Base-by-base conservation (phyloP, 1,140 invertebrate genomes). In the Drosophila watanabei region DNA sequence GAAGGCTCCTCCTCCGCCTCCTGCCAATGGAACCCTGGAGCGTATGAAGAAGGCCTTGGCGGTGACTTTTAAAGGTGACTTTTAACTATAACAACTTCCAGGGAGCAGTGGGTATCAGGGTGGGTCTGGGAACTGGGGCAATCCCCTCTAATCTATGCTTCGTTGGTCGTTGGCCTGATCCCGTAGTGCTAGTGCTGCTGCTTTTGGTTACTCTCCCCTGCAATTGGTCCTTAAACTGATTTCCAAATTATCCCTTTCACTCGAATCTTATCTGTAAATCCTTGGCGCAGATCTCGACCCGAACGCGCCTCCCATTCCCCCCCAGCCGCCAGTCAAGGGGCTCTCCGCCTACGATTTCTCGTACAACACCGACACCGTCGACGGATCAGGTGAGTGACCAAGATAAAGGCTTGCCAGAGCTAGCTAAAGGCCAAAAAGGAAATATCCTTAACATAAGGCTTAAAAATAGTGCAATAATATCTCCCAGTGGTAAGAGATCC, bases 1-100 rank as follows among this genome's bases (percentile, higher is more conserved):
- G 48, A 52, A 52, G 54, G 88, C n/a, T 9, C 46, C 20, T 28
- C 16, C 39, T 41, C 16, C 41, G 18, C 20, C 46, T 16, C 32
- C 54, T 18, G 59, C 24, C n/a, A 57, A 43, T 32, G 39, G 72
- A n/a, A 80, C 78, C 11, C 30, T 92, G 73, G 82, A 79, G 64
- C 79, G 71, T 18, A 68, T 73, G 14, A 88, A 71, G 61, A 89
- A 76, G 54, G 66, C 77, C 30, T 59, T 82, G 79, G 83, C 90
- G 10, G 92, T 93, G 24, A 91, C 84, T 57, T 93, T 93, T 32
- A 79, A 93, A 93, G 92, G 92, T 93, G 87, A 86, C 9, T 56
- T 24, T 52, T 75, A 30, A 46, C 16, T 52, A 2, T 11, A 32
- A 63, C 30, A 68, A 65, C 48, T 75, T 58, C 16, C 18, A 46